Base-by-base conservation (phyloP, 2,113 vertebrate species). In the Actinemys pallida region DNA sequence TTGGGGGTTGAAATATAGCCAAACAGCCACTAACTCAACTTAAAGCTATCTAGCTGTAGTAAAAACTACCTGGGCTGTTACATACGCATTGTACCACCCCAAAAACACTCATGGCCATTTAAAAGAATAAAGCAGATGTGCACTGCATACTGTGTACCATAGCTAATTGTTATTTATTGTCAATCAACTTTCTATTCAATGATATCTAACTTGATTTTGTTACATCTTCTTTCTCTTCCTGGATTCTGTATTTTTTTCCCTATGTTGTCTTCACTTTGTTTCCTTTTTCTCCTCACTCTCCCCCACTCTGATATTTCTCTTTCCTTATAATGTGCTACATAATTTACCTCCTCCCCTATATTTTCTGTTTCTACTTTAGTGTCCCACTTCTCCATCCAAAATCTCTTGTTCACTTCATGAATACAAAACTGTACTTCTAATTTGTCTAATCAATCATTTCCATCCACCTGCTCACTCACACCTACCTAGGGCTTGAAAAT, bases 401-500 rank as follows among this genome's bases (percentile, higher is more conserved):
- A 76, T 45, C 11, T 9, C 35, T 20, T 39, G 1, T 62, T 88
- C 52, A 52, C 11, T 50, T 20, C 14, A 88, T 6, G 50, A 96
- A 54, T n/a, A 10, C 86, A 29, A 10, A 22, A 52, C 3, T 54
- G 14, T 47, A 29, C 29, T 76, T 84, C 24, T 29, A 39, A 13
- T 88, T 90, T 88, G 16, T 4, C 27, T 92, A 49, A 76, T 62
- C n/a, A 86, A 59, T 84, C 81, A 56, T 91, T 91, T 86, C n/a
- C 31, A n/a, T 90, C 24, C n/a, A 78, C 6, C 52, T 87, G 24
- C 31, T 92, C 56, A 76, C 1, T 47, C 13, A 52, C 9, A 3
- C 52, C 52, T 57, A 6, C 6, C 24, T 10, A 91, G 24, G 10
- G 20, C 5, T 16, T 90, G 79, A 17, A 93, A 8, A n/a, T 91